These are phyloP conservation scores for Nipponia nippon DNA, from an alignment of 2,113 vertebrate species.

Conservation along the genomic window DNA sequence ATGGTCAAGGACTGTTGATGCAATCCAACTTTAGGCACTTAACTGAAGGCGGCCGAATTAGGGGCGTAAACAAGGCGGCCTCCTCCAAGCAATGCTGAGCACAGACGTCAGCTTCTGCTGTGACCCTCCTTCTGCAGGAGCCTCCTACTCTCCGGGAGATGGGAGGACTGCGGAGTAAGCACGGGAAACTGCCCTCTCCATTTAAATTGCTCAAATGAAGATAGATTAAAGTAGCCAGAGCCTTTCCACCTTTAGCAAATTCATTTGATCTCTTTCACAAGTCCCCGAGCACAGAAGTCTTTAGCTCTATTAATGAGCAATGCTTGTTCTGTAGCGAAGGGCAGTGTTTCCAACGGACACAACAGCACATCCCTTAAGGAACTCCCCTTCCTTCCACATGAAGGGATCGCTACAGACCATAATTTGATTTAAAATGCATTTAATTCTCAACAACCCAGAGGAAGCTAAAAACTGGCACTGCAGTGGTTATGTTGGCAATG, in stretches of 20 bases:
- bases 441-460: neutral
- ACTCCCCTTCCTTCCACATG: neutral
- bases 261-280: neutral
- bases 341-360: neutral
- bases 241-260: conserved; percentile 37
- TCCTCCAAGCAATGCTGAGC: accelerated
- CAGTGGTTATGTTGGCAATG: neutral
- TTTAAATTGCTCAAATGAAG: neutral
- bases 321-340: neutral
- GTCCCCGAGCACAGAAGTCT: neutral
- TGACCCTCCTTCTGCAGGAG: neutral
- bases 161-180: neutral
- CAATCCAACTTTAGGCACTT: neutral
- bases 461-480: neutral
- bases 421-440: neutral
- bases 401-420: neutral
- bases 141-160: accelerated
- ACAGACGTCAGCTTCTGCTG: neutral
- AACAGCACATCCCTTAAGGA: neutral
- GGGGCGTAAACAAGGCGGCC: neutral
- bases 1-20: neutral
- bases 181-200: neutral
- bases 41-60: neutral
- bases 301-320: neutral
- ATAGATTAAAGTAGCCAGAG: neutral